Base-by-base conservation (phyloP, 1,140 invertebrate genomes). In the Drosophila ambigua region DNA sequence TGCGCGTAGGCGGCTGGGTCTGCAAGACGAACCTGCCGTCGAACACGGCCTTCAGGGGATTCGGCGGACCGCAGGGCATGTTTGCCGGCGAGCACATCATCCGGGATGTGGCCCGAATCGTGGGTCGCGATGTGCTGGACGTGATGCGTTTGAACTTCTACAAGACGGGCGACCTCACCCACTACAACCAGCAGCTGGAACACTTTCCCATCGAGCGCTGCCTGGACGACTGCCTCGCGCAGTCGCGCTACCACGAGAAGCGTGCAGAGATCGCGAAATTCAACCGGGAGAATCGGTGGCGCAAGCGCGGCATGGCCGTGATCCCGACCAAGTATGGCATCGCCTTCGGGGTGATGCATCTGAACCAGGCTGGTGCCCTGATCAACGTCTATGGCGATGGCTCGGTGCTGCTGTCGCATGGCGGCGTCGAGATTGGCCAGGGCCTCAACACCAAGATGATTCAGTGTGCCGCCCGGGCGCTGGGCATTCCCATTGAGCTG, bases 401-500 rank as follows among this genome's bases (percentile, higher is more conserved):
- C 1, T 98, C 98, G 0, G 97, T 99, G 5, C 93, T 99, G 2
- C 81, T 99, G n/a, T 95, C 95, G 26, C 98, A 99, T 91, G 97
- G 97, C 45, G 98, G 98, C 15, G 96, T 96, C 15, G 98, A 99
- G 94, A 99, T 99, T 96, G 98, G 98, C 0, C 98, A 99, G 93
- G 98, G 98, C 2, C 92, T 99, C 0, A 96, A 99, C 83, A 99
- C 97, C 0, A 99, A 99, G 93, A 98, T 98, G 95, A 96, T 98
- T 63, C 97, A 98, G 94, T 95, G 97, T 31, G 96, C 96, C 0
- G 96, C 96, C 49, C 93, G 95, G 72, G 94, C 94, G 3, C 92
- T 99, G 2, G 94, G 94, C 39, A 95, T 98, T 16, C 94, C 96
- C 26, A 90, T 94, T 8, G 94, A 95, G 0, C 95, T 96, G 83